Evolutionary conservation across 2,797 vertebrate genomes (phyloP).

Genomic region (Delichon dasypus): DNA sequence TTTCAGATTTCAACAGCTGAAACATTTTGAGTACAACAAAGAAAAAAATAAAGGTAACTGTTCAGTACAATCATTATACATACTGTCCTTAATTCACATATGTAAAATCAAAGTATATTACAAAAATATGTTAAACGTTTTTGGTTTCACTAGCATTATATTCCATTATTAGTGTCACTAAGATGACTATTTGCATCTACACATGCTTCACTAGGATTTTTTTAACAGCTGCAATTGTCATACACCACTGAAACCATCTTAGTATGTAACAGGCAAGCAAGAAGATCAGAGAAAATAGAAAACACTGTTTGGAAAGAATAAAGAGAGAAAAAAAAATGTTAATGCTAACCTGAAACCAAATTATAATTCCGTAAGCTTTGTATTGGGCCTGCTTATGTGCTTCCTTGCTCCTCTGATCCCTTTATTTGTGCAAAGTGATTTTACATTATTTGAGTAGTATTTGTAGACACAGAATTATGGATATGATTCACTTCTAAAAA

Average conservation of each 20-base stretch:
- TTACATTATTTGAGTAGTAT: background rate
- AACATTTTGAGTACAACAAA: background rate
- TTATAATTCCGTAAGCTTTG: background rate
- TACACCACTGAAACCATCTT: background rate
- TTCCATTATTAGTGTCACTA: constrained; percentile 40
- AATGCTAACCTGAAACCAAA: background rate
- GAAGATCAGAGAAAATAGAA: constrained; percentile 25
- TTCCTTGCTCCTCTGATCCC: background rate
- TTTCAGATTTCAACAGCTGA: background rate
- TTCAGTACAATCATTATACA: background rate
- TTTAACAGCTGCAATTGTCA: constrained; percentile 40
- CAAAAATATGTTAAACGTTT: background rate
- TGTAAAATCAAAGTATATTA: constrained; percentile 43
- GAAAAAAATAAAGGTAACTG: background rate
- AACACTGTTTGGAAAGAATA: background rate
- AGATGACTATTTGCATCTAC: constrained; percentile 6
- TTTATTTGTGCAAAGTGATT: background rate
- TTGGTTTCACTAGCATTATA: background rate
- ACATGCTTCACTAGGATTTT: background rate
- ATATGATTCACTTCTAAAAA: background rate
- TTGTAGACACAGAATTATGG: background rate
- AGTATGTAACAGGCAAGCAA: background rate
- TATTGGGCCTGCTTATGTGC: background rate
- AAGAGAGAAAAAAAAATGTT: background rate
- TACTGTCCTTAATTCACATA: background rate